Evolutionary conservation across 1,140 invertebrate species (phyloP), one percentile per base, ranked within the genome.

Genomic region (Leguminivora glycinivorella): DNA sequence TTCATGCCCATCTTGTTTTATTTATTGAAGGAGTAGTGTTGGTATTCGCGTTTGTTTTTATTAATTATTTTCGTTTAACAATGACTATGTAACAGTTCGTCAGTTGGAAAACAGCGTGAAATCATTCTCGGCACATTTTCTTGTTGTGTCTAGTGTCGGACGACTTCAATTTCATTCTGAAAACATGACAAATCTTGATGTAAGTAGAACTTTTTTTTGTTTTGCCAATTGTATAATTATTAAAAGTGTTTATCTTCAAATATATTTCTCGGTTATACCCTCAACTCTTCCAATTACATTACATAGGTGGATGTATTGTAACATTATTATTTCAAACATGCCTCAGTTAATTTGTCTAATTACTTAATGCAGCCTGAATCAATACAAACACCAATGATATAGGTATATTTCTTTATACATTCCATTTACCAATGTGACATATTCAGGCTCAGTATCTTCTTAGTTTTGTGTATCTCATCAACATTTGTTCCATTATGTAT

Each of bases 131-230:
- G 6, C n/a, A 9, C 47, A 31, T 63, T 63, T 29, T 60, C n/a
- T 26, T 10, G 5, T 10, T 5, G 43, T 17, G 47, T 52, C 9
- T 52, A 2, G 47, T 22, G 19, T 9, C 10, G 22, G 6, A 22
- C 7, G 17, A 22, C 19, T 52, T 52, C 19, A 38, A 24, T 58
- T 58, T 17, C 40, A 26, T 25, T 29, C n/a, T n/a, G 31, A 38
- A 71, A 74, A 47, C 58, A 80, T 80, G 78, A 80, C 78, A 40
- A 80, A 80, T 70, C 76, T 80, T 26, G 78, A 80, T 58, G 78
- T 80, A 72, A 75, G 78, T 78, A 68, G 56, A 67, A 34, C 4
- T 74, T 66, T 63, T 68, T 56, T 68, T 69, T 26, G 43, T 73
- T 73, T 70, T 67, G 68, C 1, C 19, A 56, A n/a, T n/a, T 43